Base-by-base conservation (phyloP, 2,797 vertebrate genomes). In the Acipenser transmontanus region DNA sequence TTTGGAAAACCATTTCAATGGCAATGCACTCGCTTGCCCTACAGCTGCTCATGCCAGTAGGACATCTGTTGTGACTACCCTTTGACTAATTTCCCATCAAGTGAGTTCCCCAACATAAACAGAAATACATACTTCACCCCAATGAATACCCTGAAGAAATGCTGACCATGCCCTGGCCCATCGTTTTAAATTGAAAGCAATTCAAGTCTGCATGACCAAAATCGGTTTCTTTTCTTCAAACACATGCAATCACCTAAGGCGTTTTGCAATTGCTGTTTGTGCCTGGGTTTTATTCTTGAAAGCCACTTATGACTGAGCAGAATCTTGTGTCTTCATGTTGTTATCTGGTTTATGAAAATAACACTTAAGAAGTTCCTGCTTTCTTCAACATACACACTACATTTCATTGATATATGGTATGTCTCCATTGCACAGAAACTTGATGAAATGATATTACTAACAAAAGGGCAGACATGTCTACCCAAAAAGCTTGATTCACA, bases 121-220 rank as follows among this genome's bases (percentile, higher is more conserved):
- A 52, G 59, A 83, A 80, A 73, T 34, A n/a, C 14, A 75, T 63
- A 74, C 71, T 72, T 80, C 60, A 77, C 73, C 71, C 75, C 74
- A 71, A 54, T 70, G 59, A 48, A 61, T 73, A 72, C 70, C 74
- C 74, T 81, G 69, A 49, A 77, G 72, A 61, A 63, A 75, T 72
- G 62, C 71, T 74, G 72, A 75, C 71, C 71, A 81, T 68, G 76
- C 69, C 73, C 80, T 74, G 75, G 69, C 66, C 81, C 78, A 78
- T 77, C 78, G 79, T 67, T 80, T 79, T 82, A 77, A 83, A 80
- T 83, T 70, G 71, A 84, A 85, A 77, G 76, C 76, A 77, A 73
- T 84, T 82, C 83, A 84, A 81, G 80, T 85, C 80, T 81, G 72
- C 73, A 76, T 82, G 81, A 83, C 73, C 76, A 82, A 82, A 87